These are phyloP conservation scores for Aporophyla nigra DNA, from an alignment of 2,888 invertebrate genomes.

Conservation along the genomic window DNA sequence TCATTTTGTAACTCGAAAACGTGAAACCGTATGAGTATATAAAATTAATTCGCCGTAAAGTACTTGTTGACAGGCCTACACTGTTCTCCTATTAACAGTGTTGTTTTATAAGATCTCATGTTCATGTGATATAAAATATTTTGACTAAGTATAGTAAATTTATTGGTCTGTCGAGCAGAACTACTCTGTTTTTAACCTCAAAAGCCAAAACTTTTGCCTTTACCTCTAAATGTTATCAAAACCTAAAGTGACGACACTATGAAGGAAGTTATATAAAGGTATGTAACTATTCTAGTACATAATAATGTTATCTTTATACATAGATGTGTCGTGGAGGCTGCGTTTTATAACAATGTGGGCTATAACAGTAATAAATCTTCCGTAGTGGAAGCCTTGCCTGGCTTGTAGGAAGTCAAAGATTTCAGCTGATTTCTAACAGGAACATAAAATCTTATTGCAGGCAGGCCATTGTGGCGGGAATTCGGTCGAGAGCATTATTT, in stretches of 20 bases:
- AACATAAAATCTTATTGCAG: background rate
- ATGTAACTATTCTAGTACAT: conserved; percentile 30
- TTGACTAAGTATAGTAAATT: background rate
- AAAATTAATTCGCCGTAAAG: too few relatives aligned
- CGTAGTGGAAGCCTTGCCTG: too few relatives aligned
- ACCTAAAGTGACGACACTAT: background rate
- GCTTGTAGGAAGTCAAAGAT: conserved; percentile 2
- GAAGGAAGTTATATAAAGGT: conserved; percentile 45
- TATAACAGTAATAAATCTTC: conserved; percentile 3
- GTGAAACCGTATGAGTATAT: too few relatives aligned
- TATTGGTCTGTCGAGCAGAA: background rate
- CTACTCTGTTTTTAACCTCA: too few relatives aligned
- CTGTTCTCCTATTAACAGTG: too few relatives aligned
- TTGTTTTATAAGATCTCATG: too few relatives aligned
- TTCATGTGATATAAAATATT: too few relatives aligned
- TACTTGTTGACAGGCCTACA: too few relatives aligned
- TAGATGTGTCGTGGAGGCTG: background rate
- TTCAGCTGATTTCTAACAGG: background rate
- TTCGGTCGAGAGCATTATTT: background rate
- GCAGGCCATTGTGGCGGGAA: background rate
- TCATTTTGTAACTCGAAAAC: too few relatives aligned
- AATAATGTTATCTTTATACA: conserved; percentile 27
- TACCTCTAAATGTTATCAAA: background rate
- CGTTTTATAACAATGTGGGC: background rate
- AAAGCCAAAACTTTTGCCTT: background rate